Base-by-base conservation (phyloP, 2,797 vertebrate genomes). In the Acrossocheilus fasciatus region DNA sequence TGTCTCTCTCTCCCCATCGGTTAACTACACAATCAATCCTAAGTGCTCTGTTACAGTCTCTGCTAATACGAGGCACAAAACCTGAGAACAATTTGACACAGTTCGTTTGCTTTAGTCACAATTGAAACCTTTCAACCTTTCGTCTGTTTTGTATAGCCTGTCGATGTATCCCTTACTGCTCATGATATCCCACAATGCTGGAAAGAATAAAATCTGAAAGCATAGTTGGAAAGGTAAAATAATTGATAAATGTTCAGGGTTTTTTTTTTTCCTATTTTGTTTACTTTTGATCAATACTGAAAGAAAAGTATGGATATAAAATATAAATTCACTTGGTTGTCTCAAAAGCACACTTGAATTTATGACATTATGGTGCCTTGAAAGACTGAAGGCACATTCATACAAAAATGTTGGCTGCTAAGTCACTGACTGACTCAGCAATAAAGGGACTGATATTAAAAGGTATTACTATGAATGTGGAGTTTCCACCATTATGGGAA, bases 21-120 rank as follows among this genome's bases (percentile, higher is more conserved):
- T 81, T 62, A 78, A 77, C 54, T 43, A 59, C 78, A 75, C 76
- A 84, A 79, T 82, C 64, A 80, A 66, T 80, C 89, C 11, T 75
- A 78, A 59, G 47, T 45, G 41, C 74, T 43, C 64, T 78, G 74
- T 83, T 83, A 68, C 39, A 77, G 74, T 70, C 43, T 50, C 45
- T 69, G 26, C 39, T 45, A 14, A 30, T 20, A 47, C 6, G 6
- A 68, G 64, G 30, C 30, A 7, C 30, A 66, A 66, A 66, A 66
- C 64, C 64, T 8, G 64, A 66, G 26, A 66, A 66, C 2, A 30
- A 7, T 34, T 1, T 23, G 14, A 39, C 50, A 4, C 26, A 54
- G 52, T 76, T 39, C 23, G 34, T 59, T 26, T 15, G 11, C 4
- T 59, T 57, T 57, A 23, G 52, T 78, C 23, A 1, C 54, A n/a